Conservation (phyloP, 2,797 vertebrate genomes). For the Carapus acus region DNA sequence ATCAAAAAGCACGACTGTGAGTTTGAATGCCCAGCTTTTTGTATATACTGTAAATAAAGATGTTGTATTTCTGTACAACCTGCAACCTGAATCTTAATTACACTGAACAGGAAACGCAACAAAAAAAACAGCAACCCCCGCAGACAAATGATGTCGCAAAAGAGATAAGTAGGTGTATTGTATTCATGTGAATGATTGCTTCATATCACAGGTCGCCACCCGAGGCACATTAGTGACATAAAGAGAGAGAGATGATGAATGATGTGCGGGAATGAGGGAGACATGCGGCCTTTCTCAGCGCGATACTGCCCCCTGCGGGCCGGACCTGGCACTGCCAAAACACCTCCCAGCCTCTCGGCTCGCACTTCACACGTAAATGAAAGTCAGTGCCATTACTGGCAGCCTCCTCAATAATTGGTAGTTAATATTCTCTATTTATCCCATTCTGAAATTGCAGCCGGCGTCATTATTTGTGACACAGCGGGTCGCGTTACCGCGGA, state of each 20-base stretch:
- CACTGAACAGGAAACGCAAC: no score
- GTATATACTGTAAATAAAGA: not conserved
- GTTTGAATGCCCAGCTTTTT: not conserved
- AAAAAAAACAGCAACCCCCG: no score
- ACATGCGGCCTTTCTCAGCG: constrained; percentile 1
- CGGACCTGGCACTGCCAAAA: constrained; percentile 1
- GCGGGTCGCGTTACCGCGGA: constrained; percentile 29
- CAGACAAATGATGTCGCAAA: no score
- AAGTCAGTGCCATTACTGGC: not conserved
- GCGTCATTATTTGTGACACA: constrained; percentile 4
- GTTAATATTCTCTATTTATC: not conserved
- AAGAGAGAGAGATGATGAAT: not conserved
- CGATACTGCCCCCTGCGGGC: constrained; percentile 52
- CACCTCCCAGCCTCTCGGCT: not conserved
- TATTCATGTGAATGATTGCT: no score
- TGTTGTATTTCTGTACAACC: not conserved
- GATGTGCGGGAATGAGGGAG: not conserved
- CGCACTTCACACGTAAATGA: not conserved
- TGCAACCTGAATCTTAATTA: not conserved
- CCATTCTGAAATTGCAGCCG: no score
- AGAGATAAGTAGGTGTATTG: no score
- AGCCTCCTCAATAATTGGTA: rapidly evolving
- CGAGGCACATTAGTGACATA: no score
- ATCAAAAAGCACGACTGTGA: no score
- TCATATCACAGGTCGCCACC: no score